Percentiles rank a stretch among this genome's conserved stretches.
Conservation (phyloP, 2,888 invertebrate species). For the Tuberolachnus salignus region DNA sequence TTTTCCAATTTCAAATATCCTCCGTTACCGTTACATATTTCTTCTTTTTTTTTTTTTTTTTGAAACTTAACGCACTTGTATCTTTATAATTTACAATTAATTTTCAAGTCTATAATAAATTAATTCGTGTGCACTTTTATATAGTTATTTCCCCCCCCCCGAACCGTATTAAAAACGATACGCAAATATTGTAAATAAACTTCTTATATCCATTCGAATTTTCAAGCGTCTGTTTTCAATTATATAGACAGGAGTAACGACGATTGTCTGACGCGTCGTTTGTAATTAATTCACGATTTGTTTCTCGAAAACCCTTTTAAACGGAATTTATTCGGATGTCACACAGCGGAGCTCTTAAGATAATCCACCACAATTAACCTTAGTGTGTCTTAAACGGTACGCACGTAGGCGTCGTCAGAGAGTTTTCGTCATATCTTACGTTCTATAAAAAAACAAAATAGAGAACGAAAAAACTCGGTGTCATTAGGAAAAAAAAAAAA, state of each 20-base stretch:
- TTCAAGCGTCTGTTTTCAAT: background rate
- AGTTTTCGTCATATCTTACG: conserved; percentile 34
- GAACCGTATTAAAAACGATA: no score
- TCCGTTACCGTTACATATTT: background rate
- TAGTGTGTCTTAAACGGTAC: background rate
- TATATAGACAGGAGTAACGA: background rate
- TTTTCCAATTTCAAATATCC: no score
- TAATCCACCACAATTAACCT: conserved; percentile 27
- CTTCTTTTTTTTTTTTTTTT: background rate
- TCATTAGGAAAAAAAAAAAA: conserved; percentile 41
- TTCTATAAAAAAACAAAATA: conserved; percentile 6
- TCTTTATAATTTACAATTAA: no score
- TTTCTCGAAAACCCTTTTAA: conserved; percentile 19
- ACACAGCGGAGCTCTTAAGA: conserved; percentile 17
- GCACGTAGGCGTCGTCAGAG: background rate
- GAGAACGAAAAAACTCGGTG: conserved; percentile 26
- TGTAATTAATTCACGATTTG: conserved; percentile 28
- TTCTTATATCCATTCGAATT: no score
- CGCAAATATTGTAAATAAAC: no score
- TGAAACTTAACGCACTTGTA: background rate
- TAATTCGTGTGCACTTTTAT: no score
- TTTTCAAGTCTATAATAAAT: no score
- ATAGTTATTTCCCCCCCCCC: no score
- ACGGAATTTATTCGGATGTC: conserved; percentile 34
- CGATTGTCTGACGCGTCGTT: background rate